Conservation (phyloP, 2,888 invertebrate genomes). For the Cancer borealis region DNA sequence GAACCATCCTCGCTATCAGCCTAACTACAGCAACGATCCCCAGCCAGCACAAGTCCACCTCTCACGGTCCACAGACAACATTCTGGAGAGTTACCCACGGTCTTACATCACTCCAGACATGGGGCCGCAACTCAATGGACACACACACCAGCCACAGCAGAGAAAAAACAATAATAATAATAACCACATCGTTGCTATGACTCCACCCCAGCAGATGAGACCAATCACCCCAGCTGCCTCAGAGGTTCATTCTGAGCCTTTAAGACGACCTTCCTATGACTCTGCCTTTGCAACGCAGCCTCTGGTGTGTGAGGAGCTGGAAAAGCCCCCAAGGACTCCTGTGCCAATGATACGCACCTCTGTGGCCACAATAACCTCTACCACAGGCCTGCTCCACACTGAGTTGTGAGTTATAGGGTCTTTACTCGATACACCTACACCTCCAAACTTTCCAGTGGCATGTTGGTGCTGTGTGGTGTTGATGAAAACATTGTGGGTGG, state of each 20-base stretch:
- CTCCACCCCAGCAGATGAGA: conserved; percentile 55
- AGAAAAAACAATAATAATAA: not conserved
- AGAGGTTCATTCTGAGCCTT: conserved; percentile 44
- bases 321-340: conserved; percentile 36
- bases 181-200: not conserved
- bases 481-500: not conserved
- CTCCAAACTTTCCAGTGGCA: not conserved
- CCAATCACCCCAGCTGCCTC: conserved; percentile 65
- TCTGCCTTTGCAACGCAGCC: conserved; percentile 46
- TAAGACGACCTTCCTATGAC: conserved; percentile 32
- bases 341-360: conserved; percentile 64
- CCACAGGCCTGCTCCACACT: conserved; percentile 70
- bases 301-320: not conserved
- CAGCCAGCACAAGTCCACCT: conserved; percentile 13
- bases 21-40: not conserved
- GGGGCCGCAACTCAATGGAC: conserved; percentile 55
- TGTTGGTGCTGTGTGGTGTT: not conserved
- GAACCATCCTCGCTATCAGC: conserved; percentile 31
- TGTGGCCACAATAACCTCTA: conserved; percentile 72
- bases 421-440: not conserved
- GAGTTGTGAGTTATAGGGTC: conserved; percentile 57
- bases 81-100: conserved; percentile 58
- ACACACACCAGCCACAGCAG: conserved; percentile 33
- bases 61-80: conserved; percentile 65
- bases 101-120: not conserved